Conservation (phyloP, 2,888 invertebrate species). For the Philopedon plagiatum region DNA sequence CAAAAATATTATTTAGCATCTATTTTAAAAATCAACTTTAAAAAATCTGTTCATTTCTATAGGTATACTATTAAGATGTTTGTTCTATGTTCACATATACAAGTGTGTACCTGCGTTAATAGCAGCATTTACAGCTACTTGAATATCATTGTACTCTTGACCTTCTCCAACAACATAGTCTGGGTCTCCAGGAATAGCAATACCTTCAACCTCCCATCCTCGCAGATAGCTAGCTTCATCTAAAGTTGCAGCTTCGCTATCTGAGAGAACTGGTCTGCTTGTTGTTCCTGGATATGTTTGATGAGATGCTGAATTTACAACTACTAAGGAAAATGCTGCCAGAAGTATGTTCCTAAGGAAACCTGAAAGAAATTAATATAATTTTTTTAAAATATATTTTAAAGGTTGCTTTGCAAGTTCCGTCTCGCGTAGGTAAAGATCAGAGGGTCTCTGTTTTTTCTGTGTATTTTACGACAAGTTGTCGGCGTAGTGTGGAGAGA, state of each 20-base stretch:
- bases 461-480: too few relatives aligned
- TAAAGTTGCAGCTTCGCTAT: slow-evolving; percentile 4
- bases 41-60: background rate
- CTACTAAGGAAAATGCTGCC: background rate
- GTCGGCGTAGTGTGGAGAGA: too few relatives aligned
- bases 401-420: too few relatives aligned
- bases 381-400: too few relatives aligned
- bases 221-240: slow-evolving; percentile 26
- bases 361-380: background rate
- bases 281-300: slow-evolving; percentile 33
- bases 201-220: slow-evolving; percentile 25
- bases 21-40: background rate
- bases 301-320: background rate
- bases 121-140: slow-evolving; percentile 40
- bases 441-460: too few relatives aligned
- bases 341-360: background rate
- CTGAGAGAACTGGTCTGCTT: slow-evolving; percentile 28
- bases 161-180: slow-evolving; percentile 33
- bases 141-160: slow-evolving; percentile 29
- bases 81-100: too few relatives aligned
- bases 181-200: slow-evolving; percentile 6
- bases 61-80: too few relatives aligned
- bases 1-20: background rate
- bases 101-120: slow-evolving; percentile 29
- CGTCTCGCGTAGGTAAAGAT: too few relatives aligned